These are phyloP conservation scores for Setipinna tenuifilis DNA, from an alignment of 2,797 vertebrate genomes.

Conservation along the genomic window DNA sequence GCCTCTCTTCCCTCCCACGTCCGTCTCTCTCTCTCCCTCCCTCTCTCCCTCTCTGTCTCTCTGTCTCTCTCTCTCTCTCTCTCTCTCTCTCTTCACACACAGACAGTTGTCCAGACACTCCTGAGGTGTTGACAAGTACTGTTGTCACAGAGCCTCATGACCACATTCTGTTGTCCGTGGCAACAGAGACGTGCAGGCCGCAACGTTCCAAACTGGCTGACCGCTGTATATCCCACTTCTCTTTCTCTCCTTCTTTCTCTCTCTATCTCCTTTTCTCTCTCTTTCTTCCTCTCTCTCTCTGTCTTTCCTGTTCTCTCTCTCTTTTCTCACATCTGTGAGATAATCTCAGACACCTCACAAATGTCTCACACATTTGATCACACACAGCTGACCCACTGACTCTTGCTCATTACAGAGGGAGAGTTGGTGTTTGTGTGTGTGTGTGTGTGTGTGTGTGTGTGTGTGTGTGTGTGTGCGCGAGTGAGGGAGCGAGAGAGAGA, in stretches of 20 bases:
- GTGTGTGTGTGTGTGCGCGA: background rate
- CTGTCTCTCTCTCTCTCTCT: too few species aligned
- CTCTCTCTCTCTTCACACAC: background rate
- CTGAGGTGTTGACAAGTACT: background rate
- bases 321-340: constrained; percentile 21
- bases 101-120: background rate
- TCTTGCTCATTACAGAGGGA: background rate
- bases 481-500: background rate
- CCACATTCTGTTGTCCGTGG: background rate
- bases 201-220: background rate
- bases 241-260: background rate
- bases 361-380: constrained; percentile 33
- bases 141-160: constrained; percentile 21
- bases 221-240: background rate
- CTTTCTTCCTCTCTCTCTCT: constrained; percentile 14
- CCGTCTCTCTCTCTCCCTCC: too few species aligned
- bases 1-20: too few species aligned
- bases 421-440: background rate
- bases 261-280: background rate
- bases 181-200: constrained; percentile 1
- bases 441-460: background rate
- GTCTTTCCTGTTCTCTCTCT: constrained; percentile 24
- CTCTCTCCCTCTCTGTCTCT: background rate
- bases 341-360: constrained; percentile 32
- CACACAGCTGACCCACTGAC: constrained; percentile 36